Evolutionary conservation across 2,113 vertebrate genomes (phyloP).

Genomic region (Fulica atra): DNA sequence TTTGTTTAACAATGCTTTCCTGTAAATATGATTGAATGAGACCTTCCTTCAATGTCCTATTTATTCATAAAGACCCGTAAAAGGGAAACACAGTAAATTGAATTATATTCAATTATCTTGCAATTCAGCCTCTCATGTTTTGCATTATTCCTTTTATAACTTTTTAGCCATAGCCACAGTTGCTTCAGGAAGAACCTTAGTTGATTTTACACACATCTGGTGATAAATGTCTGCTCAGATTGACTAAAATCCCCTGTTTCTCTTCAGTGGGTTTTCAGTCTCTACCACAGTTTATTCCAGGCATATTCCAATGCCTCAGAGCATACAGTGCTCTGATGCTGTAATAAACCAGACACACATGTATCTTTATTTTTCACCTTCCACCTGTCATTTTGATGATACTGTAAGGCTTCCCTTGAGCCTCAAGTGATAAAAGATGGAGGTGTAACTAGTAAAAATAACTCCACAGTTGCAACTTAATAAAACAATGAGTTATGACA

Average conservation of each 20-base stretch:
- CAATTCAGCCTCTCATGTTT: neutral
- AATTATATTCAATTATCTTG: neutral
- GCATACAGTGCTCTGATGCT: neutral
- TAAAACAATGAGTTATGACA: neutral
- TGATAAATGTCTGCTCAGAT: neutral
- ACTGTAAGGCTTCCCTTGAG: neutral
- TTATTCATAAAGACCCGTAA: neutral
- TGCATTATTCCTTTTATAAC: neutral
- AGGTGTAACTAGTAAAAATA: neutral
- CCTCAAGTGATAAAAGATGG: neutral
- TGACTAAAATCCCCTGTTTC: slow-evolving; percentile 2
- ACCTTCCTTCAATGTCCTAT: neutral
- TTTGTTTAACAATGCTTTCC: neutral
- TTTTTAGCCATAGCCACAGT: neutral
- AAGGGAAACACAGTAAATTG: neutral
- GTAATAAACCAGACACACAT: neutral
- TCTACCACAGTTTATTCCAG: neutral
- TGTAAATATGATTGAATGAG: neutral
- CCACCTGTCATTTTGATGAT: neutral
- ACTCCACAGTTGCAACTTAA: neutral
- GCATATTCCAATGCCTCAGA: neutral
- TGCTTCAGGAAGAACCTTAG: neutral
- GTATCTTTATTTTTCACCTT: neutral
- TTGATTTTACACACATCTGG: neutral
- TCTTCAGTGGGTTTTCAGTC: slow-evolving; percentile 1